Evolutionary conservation across 2,888 invertebrate species (phyloP), one percentile per base, ranked within the genome.

Genomic region (Trichacis sp.): DNA sequence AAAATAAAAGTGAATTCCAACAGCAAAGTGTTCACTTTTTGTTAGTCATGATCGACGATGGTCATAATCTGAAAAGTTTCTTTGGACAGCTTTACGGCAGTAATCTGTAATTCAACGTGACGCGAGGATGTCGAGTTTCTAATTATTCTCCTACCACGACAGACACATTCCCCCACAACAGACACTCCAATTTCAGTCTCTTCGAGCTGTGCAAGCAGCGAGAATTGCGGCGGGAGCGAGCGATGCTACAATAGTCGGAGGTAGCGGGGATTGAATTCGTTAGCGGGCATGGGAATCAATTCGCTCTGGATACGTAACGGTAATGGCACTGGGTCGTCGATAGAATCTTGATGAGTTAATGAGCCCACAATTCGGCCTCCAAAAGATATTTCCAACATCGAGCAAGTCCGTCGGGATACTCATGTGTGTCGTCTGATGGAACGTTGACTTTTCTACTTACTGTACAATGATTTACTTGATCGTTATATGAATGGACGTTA

Each of bases 221-320:
- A 63, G 50, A 59, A 59, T 46, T 46, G 64, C 42, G 56, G 64
- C 36, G 60, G 58, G 61, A 62, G 67, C 57, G 51, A 33, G n/a
- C 33, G 33, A 33, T 33, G 33, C 11, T 33, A 33, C 63, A 53
- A 59, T 50, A 48, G 51, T 65, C 55, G 59, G 48, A 33, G 57
- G 54, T 58, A 43, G 54, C 58, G 52, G 58, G 62, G 62, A 66
- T 62, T 69, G 63, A 69, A 69, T 69, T 65, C 62, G 69, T 77
- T 75, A 74, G 71, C 67, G 68, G 69, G 67, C 72, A 73, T 71
- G 71, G 71, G 71, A 74, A 75, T 75, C 74, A 73, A 77, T 75
- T 75, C 68, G 68, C 70, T 61, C 67, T 67, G 68, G 70, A 69
- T 73, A 70, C 72, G 73, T 69, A 69, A 67, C 70, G 71, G 64